Evolutionary conservation across 2,888 invertebrate species (phyloP).

Genomic region (Papilio elwesi): DNA sequence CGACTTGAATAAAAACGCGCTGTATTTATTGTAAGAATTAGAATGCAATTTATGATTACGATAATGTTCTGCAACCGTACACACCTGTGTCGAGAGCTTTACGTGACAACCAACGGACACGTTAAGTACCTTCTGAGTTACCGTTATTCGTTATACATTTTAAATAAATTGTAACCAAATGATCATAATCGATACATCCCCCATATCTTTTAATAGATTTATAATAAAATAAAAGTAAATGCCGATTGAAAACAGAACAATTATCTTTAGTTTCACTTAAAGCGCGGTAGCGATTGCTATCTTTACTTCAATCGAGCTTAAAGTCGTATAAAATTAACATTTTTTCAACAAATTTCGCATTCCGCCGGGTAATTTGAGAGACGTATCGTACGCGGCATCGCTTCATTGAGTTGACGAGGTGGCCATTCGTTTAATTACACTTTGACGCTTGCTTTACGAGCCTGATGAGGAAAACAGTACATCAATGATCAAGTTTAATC

Average conservation of each 20-base stretch:
- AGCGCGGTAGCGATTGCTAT: not conserved
- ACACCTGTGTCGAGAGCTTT: not conserved
- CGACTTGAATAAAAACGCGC: not conserved
- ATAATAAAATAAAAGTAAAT: not conserved
- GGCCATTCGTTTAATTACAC: constrained; percentile 59
- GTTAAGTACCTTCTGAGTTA: too few relatives aligned
- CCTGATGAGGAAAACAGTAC: constrained; percentile 39
- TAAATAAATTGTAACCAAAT: too few relatives aligned
- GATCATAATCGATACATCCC: too few relatives aligned
- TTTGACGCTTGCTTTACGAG: constrained; percentile 64
- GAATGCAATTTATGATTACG: not conserved
- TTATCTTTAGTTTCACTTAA: constrained; percentile 4
- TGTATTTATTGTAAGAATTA: not conserved
- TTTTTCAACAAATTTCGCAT: constrained; percentile 41
- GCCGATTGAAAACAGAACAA: constrained; percentile 6
- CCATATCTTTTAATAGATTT: too few relatives aligned
- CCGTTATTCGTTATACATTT: too few relatives aligned
- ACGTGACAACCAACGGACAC: too few relatives aligned
- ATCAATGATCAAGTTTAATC: constrained; percentile 13
- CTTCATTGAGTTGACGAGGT: constrained; percentile 54
- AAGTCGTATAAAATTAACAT: constrained; percentile 15
- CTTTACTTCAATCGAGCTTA: constrained; percentile 16
- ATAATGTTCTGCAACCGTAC: not conserved
- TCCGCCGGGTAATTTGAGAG: constrained; percentile 34
- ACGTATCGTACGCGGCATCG: constrained; percentile 54